Base-by-base conservation (phyloP, 2,888 invertebrate genomes). In the Hyposoter dolosus region DNA sequence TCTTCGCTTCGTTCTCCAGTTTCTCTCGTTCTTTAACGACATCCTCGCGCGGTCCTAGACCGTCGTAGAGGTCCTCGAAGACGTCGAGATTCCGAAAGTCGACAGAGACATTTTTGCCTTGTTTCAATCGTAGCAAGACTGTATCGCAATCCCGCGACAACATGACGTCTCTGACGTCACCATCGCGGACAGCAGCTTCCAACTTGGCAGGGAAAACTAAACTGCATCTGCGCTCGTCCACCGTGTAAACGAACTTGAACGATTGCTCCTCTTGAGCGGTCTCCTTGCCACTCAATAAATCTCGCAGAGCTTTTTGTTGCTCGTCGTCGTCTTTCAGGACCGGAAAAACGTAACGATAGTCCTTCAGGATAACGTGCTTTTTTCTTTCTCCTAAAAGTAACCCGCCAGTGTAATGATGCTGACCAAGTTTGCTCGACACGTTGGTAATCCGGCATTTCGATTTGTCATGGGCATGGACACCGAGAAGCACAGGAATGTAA, bases 161-260 rank as follows among this genome's bases (percentile, higher is more conserved):
- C 96, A 97, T 96, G 2, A 97, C 96, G 91, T 97, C 97, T 83
- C 96, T 95, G 47, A 97, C 96, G 89, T 97, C 97, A 78, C 97
- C 97, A 90, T 97, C 96, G 32, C 97, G 95, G 72, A 97, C 96
- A 4, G 97, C 97, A 15, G 96, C 96, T 93, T 97, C 97, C 91
- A 97, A 95, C 84, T 95, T 95, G 53, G 97, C 96, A 5, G 97
- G 96, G 89, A 97, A 96, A 65, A 97, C 97, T 88, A 97, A 95
- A 90, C 96, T 96, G 92, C 97, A 97, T 92, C 96, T 95, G 90
- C 96, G 95, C 90, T 97, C 97, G 90, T 96, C 95, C 50, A 97
- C 96, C 28, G 96, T 96, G 92, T 97, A 98, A 68, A 97, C 97
- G 91, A 96, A 97, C 89, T 95, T 95, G 69, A 95, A 95, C 15